Base-by-base conservation (phyloP, 1,140 invertebrate species). In the Drosophila seguyi region DNA sequence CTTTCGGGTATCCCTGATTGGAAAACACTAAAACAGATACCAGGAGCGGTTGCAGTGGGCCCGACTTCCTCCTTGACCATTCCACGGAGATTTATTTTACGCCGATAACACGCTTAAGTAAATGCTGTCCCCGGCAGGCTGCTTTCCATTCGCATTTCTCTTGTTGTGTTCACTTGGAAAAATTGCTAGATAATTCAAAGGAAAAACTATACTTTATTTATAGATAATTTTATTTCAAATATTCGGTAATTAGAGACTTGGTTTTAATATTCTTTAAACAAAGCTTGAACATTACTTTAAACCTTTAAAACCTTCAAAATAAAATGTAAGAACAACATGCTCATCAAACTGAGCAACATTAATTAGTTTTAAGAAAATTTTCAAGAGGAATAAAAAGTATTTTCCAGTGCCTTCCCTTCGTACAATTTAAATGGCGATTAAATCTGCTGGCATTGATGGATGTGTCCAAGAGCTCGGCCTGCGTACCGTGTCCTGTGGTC, bases 391-490 rank as follows among this genome's bases (percentile, higher is more conserved):
- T 16, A 38, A 38, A 44, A 2, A 13, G 4, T 16, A 55, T 29
- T 34, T 65, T 0, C 16, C 50, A 59, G 68, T 72, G 52, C 31
- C 6, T 14, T 50, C 22, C 29, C 45, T 31, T 58, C 81, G 75
- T 78, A 79, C 88, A 91, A 85, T 91, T 91, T 91, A 91, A 91
- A 91, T 91, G 88, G 83, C 88, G 88, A 91, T 91, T 91, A 91
- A 91, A 91, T 88, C 84, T 71, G 78, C 72, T 91, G 88, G 84
- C 88, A 91, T 88, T 91, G 88, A 91, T 91, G 88, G 88, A 91
- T 91, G 88, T 82, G 88, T 84, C 78, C 81, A 81, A 88, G 85
- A 87, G 57, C 44, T 59, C 53, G 41, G 44, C 56, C 60, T 57
- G 39, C 36, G 39, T 25, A 65, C 48, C 58, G 52, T 57, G 81